Evolutionary conservation across 2,113 vertebrate genomes (phyloP).

Genomic region (Tapirus terrestris): DNA sequence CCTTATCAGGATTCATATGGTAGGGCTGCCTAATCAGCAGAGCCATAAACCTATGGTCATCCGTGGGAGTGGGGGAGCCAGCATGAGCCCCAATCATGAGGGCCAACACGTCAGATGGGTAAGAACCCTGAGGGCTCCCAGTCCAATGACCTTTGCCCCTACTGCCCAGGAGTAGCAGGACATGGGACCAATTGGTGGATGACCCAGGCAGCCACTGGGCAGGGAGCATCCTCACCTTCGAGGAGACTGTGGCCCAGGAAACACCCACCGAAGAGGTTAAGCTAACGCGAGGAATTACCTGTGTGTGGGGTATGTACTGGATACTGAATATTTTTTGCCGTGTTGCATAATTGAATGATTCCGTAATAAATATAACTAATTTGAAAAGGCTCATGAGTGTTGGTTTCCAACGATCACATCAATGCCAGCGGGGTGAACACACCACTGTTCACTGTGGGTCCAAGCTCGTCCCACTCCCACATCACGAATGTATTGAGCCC

Average conservation of each 20-base stretch:
- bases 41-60: not conserved
- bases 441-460: not conserved
- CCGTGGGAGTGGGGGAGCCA: not conserved
- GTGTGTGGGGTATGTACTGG: not conserved
- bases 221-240: not conserved
- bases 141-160: not conserved
- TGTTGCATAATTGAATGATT: not conserved
- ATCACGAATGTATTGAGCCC: not conserved
- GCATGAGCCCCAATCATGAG: not conserved
- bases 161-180: not conserved
- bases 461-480: not conserved
- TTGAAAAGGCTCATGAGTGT: not conserved
- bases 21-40: not conserved
- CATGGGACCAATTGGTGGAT: not conserved
- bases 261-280: not conserved
- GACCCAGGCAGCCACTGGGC: not conserved
- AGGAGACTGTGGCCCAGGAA: not conserved
- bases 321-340: not conserved
- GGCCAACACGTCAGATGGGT: not conserved
- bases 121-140: not conserved
- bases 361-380: not conserved
- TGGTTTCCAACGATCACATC: not conserved
- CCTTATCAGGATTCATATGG: not conserved
- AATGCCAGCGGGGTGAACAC: not conserved
- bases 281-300: not conserved